These are phyloP conservation scores for Nothocercus julius DNA, from an alignment of 2,113 vertebrate species.

Conservation along the genomic window DNA sequence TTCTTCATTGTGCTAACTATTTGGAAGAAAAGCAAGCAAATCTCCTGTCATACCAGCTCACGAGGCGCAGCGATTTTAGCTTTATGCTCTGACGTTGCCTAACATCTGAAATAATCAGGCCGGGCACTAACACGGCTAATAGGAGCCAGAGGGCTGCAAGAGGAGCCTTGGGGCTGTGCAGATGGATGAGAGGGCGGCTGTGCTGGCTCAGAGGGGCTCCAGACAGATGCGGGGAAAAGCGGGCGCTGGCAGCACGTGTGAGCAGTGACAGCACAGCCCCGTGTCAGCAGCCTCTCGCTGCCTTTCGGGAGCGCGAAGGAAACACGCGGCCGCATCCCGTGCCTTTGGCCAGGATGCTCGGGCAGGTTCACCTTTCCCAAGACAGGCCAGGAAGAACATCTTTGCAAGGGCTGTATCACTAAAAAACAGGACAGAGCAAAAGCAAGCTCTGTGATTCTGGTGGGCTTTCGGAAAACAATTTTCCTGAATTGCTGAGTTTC, in stretches of 20 bases:
- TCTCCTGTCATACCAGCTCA: not conserved
- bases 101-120: not conserved
- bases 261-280: not conserved
- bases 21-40: not conserved
- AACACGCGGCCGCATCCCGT: accelerated
- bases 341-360: not conserved
- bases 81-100: accelerated
- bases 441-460: not conserved
- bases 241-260: not conserved
- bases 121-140: not conserved
- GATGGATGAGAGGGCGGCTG: not conserved
- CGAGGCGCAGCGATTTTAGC: not conserved
- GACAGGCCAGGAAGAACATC: not conserved
- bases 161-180: not conserved
- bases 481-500: not conserved
- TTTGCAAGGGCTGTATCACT: not conserved
- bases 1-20: not conserved
- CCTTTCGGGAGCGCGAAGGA: accelerated
- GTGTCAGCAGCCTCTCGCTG: accelerated
- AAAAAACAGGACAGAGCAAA: not conserved
- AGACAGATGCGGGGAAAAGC: not conserved
- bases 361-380: not conserved
- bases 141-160: not conserved
- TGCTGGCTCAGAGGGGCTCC: not conserved
- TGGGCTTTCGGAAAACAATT: not conserved